Evolutionary conservation across 2,113 vertebrate genomes (phyloP).

Genomic region (Onychostoma macrolepis): DNA sequence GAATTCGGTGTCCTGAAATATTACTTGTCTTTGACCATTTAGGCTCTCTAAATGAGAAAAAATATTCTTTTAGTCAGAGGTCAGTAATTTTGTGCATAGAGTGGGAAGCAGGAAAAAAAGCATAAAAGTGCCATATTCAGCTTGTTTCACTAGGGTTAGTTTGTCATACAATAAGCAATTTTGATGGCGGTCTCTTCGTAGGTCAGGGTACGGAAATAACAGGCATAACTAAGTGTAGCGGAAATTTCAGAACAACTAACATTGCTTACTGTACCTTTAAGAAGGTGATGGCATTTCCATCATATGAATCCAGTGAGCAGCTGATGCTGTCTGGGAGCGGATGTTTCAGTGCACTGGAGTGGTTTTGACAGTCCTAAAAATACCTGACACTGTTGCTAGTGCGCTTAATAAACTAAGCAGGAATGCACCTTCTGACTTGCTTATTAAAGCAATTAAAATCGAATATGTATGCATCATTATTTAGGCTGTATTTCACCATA

Average conservation of each 20-base stretch:
- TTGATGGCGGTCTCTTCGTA: background rate
- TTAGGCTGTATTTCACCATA: background rate
- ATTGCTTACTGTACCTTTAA: background rate
- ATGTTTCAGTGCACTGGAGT: background rate
- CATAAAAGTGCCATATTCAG: too few species aligned
- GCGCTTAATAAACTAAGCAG: background rate
- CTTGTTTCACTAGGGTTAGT: background rate
- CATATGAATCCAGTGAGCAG: background rate
- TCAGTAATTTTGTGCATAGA: background rate
- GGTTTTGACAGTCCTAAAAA: background rate
- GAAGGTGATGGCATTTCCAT: background rate
- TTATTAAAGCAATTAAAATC: background rate
- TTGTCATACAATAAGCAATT: background rate
- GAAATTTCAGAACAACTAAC: background rate
- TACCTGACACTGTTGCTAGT: background rate
- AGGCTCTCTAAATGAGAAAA: background rate
- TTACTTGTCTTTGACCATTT: background rate
- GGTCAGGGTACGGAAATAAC: background rate
- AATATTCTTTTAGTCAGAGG: background rate
- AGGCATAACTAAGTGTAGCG: too few species aligned
- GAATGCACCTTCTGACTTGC: background rate
- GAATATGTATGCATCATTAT: background rate
- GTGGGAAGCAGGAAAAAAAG: too few species aligned
- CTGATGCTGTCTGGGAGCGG: background rate
- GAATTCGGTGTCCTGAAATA: background rate